Conservation (phyloP, 2,888 invertebrate genomes). For the Allophyes oxyacanthae region DNA sequence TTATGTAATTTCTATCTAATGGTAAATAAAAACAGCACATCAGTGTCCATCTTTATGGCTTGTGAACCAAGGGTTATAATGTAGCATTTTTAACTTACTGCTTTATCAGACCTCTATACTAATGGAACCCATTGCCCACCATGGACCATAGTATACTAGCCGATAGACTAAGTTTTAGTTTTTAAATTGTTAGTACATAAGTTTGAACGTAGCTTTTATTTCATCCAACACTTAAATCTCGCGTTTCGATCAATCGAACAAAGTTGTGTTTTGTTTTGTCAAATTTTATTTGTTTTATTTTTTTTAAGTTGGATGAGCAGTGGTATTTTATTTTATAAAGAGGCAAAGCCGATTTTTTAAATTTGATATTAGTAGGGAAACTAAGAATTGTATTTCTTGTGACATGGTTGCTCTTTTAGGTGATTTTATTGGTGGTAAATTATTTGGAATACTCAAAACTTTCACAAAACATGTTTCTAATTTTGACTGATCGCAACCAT, state of each 20-base stretch:
- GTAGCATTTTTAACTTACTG: neutral
- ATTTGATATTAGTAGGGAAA: slow-evolving; percentile 44
- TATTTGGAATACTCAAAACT: slow-evolving; percentile 43
- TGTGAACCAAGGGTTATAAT: slow-evolving; percentile 16
- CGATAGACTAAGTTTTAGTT: slow-evolving; percentile 50
- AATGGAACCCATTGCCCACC: slow-evolving; percentile 1
- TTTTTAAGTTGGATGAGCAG: slow-evolving; percentile 45
- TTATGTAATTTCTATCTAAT: too few species aligned
- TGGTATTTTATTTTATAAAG: slow-evolving; percentile 35
- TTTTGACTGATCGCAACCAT: slow-evolving; percentile 27
- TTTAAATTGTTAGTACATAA: slow-evolving; percentile 54
- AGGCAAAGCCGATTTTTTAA: slow-evolving; percentile 52
- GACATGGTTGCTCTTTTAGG: slow-evolving; percentile 32
- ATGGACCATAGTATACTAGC: slow-evolving; percentile 24
- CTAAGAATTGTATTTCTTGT: slow-evolving; percentile 26
- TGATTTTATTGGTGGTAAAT: slow-evolving; percentile 26
- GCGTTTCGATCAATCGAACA: slow-evolving; percentile 51
- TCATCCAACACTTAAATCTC: slow-evolving; percentile 48
- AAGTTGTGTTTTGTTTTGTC: slow-evolving; percentile 70
- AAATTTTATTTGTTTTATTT: slow-evolving; percentile 69
- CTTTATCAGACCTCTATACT: neutral
- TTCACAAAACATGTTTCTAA: slow-evolving; percentile 10
- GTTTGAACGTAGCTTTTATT: slow-evolving; percentile 51
- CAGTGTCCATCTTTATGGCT: slow-evolving; percentile 4
- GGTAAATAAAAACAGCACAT: too few species aligned